Percentiles rank a stretch among this genome's conserved stretches.
These are phyloP conservation scores for Coleophora deauratella DNA, from an alignment of 2,888 invertebrate species.

Conservation along the genomic window DNA sequence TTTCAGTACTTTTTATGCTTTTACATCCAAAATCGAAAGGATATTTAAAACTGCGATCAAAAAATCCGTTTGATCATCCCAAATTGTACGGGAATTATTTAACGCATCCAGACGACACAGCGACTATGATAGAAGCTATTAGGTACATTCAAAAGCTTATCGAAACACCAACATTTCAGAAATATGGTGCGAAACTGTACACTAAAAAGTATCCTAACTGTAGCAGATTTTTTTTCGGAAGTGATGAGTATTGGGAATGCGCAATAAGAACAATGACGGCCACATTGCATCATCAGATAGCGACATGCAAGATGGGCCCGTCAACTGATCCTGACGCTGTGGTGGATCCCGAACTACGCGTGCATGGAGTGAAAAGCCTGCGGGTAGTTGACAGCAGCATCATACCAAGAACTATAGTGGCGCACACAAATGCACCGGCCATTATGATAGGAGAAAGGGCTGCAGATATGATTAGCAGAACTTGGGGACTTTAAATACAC, in stretches of 20 bases:
- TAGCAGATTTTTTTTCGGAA: conserved; percentile 59
- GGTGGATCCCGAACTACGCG: conserved; percentile 76
- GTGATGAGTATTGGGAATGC: conserved; percentile 81
- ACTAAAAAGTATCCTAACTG: conserved; percentile 72
- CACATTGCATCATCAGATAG: conserved; percentile 79
- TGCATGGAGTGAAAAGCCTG: conserved; percentile 75
- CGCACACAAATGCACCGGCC: conserved; percentile 79
- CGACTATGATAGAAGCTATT: conserved; percentile 74
- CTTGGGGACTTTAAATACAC: conserved; percentile 46
- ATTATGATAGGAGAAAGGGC: conserved; percentile 84
- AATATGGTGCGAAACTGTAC: conserved; percentile 74
- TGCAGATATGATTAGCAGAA: conserved; percentile 74
- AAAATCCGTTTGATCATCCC: conserved; percentile 78
- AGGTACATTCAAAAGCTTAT: conserved; percentile 69
- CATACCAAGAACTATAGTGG: conserved; percentile 77
- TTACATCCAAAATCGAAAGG: conserved; percentile 79
- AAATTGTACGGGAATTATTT: conserved; percentile 83
- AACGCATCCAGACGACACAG: conserved; percentile 74
- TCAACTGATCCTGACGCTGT: conserved; percentile 71
- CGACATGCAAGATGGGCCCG: conserved; percentile 82
- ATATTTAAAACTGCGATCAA: conserved; percentile 74
- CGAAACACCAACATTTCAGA: conserved; percentile 72
- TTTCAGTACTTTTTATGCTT: conserved; percentile 68
- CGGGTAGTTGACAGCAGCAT: conserved; percentile 81
- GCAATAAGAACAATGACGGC: conserved; percentile 72